These are phyloP conservation scores for Gymnobelideus leadbeateri DNA, from an alignment of 2,113 vertebrate species.

Conservation along the genomic window DNA sequence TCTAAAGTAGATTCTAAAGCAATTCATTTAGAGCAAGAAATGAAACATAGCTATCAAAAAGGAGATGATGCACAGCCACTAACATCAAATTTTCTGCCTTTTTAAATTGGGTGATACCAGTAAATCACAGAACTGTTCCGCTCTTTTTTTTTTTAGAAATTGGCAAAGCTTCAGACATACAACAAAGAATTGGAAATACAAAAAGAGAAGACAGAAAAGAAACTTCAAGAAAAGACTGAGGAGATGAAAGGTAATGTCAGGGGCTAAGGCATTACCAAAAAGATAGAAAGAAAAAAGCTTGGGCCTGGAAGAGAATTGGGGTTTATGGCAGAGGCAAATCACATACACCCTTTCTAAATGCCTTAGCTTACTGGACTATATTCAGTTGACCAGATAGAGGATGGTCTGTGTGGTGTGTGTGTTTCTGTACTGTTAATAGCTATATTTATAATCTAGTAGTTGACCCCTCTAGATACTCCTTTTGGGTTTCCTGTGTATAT, in stretches of 20 bases:
- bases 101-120: not conserved
- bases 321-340: not conserved
- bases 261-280: fast-evolving
- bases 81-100: slow-evolving; percentile 6
- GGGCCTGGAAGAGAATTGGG: not conserved
- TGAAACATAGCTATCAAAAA: not conserved
- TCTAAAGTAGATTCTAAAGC: not conserved
- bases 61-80: not conserved
- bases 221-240: slow-evolving; percentile 85
- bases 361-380: not conserved
- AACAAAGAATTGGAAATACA: slow-evolving; percentile 85
- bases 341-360: not conserved
- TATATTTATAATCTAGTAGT: not conserved
- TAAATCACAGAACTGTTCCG: not conserved
- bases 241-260: slow-evolving; percentile 89
- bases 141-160: slow-evolving; percentile 75
- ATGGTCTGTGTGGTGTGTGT: not conserved
- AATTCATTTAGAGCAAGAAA: not conserved
- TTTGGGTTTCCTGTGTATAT: not conserved
- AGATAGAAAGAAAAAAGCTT: not conserved
- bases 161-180: slow-evolving; percentile 86
- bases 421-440: not conserved
- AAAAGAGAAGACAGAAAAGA: slow-evolving; percentile 87
- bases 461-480: not conserved
- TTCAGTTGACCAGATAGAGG: not conserved